phyloP scores from a whole-genome alignment of 2,888 invertebrate genomes.

The Sympetrum striolatum region DNA sequence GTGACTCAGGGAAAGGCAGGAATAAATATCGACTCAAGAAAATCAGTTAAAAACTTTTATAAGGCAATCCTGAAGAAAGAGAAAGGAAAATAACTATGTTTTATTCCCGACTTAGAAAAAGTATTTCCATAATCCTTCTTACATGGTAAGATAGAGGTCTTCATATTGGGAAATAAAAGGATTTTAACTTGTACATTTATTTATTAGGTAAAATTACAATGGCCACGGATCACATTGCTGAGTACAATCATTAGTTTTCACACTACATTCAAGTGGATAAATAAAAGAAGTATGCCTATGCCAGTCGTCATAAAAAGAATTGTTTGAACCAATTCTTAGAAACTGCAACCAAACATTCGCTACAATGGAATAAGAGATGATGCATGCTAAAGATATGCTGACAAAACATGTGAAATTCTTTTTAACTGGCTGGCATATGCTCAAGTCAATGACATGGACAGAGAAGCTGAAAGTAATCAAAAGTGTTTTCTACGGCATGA shows the following conservation, averaged over 20 bases:
- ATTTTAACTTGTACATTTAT: constrained; percentile 49
- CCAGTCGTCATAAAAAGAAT: constrained; percentile 20
- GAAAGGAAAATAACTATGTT: too few relatives aligned
- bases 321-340: not conserved
- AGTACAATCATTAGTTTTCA: constrained; percentile 43
- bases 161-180: not conserved
- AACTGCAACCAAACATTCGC: constrained; percentile 25
- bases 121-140: too few relatives aligned
- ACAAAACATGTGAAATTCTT: constrained; percentile 10
- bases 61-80: too few relatives aligned
- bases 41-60: too few relatives aligned
- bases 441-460: constrained; percentile 37
- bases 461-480: constrained; percentile 33
- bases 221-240: constrained; percentile 50
- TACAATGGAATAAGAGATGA: not conserved
- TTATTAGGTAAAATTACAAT: constrained; percentile 51
- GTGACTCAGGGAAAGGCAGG: too few relatives aligned
- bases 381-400: constrained; percentile 17
- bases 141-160: not conserved
- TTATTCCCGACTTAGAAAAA: too few relatives aligned
- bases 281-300: constrained; percentile 39
- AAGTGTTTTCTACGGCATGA: constrained; percentile 9
- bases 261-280: constrained; percentile 45
- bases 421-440: constrained; percentile 36
- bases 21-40: too few relatives aligned